phyloP scores from a whole-genome alignment of 2,113 vertebrate genomes.

The Herpetotheres cachinnans region DNA sequence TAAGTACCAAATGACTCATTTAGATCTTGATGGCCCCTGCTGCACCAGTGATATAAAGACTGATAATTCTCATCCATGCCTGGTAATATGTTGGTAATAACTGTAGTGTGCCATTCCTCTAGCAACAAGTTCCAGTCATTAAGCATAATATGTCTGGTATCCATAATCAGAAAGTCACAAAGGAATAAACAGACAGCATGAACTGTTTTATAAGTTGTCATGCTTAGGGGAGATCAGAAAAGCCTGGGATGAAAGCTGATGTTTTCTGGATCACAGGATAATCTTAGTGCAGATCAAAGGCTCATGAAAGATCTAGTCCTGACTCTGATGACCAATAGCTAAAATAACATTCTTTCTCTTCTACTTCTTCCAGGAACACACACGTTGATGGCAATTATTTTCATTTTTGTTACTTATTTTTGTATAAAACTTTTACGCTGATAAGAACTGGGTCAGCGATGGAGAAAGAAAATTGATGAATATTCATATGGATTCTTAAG shows the following conservation, averaged over 20 bases:
- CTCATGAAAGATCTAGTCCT: slow-evolving; percentile 60
- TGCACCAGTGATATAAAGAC: neutral
- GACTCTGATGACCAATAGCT: slow-evolving; percentile 58
- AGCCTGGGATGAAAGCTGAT: slow-evolving; percentile 52
- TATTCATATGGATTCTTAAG: neutral
- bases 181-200: slow-evolving; percentile 72
- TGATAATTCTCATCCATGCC: neutral
- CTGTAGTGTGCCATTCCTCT: slow-evolving; percentile 41
- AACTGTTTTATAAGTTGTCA: slow-evolving; percentile 73
- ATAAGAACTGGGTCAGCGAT: neutral
- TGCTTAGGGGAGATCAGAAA: slow-evolving; percentile 71
- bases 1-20: slow-evolving; percentile 66
- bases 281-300: slow-evolving; percentile 75
- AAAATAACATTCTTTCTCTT: slow-evolving; percentile 60
- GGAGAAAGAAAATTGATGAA: neutral
- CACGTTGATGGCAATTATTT: neutral
- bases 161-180: slow-evolving; percentile 68
- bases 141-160: slow-evolving; percentile 75
- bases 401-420: neutral
- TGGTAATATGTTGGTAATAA: neutral
- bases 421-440: neutral
- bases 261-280: slow-evolving; percentile 67
- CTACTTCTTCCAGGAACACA: neutral
- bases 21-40: neutral
- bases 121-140: slow-evolving; percentile 69